A percentile compares a stretch with the other conserved stretches of the same genome.
Conservation (phyloP, 2,888 invertebrate species). For the Lysandra coridon region DNA sequence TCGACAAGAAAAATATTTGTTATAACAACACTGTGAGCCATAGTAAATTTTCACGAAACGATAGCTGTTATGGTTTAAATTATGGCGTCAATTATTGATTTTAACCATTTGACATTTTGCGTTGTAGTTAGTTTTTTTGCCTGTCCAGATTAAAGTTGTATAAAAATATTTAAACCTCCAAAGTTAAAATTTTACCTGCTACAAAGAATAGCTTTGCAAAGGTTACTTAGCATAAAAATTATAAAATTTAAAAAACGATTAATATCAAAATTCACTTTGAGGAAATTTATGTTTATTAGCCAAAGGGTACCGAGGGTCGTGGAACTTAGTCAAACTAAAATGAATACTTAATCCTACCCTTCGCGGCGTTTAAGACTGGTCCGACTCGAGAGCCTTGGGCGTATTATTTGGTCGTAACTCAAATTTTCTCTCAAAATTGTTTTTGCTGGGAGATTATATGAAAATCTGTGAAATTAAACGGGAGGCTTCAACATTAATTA, state of each 20-base stretch:
- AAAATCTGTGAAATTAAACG: slow-evolving; percentile 33
- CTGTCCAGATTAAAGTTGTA: no score
- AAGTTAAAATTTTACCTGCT: no score
- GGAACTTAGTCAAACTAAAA: slow-evolving; percentile 27
- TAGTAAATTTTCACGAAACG: no score
- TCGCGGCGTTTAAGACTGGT: slow-evolving; percentile 20
- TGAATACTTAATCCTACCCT: slow-evolving; percentile 30
- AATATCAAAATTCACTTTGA: background rate
- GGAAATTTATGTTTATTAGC: slow-evolving; percentile 7
- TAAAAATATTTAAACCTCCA: no score
- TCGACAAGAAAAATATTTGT: no score
- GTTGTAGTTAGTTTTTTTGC: no score
- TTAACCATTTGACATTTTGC: no score
- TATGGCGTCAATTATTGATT: no score
- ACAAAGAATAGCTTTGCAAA: background rate
- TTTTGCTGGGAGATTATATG: background rate
- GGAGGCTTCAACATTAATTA: background rate
- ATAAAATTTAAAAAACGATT: slow-evolving; percentile 6
- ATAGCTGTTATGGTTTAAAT: no score
- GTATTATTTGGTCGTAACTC: slow-evolving; percentile 23
- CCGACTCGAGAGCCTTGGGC: slow-evolving; percentile 21
- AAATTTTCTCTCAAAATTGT: slow-evolving; percentile 16
- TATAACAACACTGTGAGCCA: no score
- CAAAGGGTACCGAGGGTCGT: slow-evolving; percentile 10
- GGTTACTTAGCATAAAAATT: background rate